Evolutionary conservation across 2,113 vertebrate genomes (phyloP).

Genomic region (Procavia capensis): DNA sequence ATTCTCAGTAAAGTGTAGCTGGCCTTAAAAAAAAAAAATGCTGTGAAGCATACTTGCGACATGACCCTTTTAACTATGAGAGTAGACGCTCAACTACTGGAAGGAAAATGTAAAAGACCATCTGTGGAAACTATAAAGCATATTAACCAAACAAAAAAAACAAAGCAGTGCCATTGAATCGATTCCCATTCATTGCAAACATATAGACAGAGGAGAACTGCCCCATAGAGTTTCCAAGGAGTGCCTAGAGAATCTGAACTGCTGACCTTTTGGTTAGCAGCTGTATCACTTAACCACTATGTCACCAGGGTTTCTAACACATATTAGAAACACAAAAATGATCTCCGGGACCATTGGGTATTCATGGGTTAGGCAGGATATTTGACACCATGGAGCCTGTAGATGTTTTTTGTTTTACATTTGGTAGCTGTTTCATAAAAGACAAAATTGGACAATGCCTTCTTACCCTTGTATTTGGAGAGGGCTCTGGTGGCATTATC

Average conservation of each 20-base stretch:
- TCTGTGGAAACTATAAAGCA: background rate
- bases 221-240: no score
- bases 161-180: no score
- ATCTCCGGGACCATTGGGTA: background rate
- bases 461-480: background rate
- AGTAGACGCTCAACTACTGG: background rate
- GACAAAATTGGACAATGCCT: background rate
- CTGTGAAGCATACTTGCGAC: background rate
- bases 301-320: no score
- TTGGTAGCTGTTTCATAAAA: background rate
- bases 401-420: background rate
- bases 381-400: background rate
- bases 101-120: background rate
- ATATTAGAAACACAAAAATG: background rate
- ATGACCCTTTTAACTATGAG: background rate
- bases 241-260: no score
- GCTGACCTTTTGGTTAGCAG: no score
- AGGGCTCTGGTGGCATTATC: background rate
- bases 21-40: background rate
- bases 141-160: no score
- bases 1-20: background rate
- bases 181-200: no score
- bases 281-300: no score
- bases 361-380: background rate
- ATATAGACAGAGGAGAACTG: no score